Base-by-base conservation (phyloP, 2,888 invertebrate species). In the Hypolimnas misippus region DNA sequence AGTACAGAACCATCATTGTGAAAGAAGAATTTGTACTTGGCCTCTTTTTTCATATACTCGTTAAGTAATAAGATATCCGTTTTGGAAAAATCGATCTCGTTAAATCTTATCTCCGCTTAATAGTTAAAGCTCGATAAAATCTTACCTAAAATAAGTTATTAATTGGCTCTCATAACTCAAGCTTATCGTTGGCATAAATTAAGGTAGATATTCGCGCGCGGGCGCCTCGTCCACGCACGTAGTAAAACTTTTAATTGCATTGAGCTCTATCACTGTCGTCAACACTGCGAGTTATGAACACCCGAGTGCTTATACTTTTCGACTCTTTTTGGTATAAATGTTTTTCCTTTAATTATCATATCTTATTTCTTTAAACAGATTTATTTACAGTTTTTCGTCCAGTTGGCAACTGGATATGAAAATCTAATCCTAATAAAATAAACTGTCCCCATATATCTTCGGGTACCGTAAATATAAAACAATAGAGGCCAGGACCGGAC, bases 211-310 rank as follows among this genome's bases (percentile, higher is more conserved):
- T 73, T 74, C 71, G 73, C 82, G 76, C 77, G 73, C 73, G 73
- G 81, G 84, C 82, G 85, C 82, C 83, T 81, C 87, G 86, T 84
- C 88, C 91, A 91, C 91, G 91, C 91, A 92, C 90, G 89, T 83
- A 87, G 89, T 83, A 81, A 86, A 92, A 92, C 90, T 92, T 92
- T 92, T 92, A 92, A 92, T 92, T 92, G 92, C 91, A 88, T 89
- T 84, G 79, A 85, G 86, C 84, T 87, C 87, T 86, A 89, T 90
- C 89, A 88, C 83, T 84, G 88, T 84, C 87, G 87, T 84, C 89
- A 85, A 84, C 88, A 77, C 73, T 71, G 77, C 73, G 82, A 84
- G 86, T 84, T 87, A 80, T 82, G 83, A 88, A 84, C 84, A 82
- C 81, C 82, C 76, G 74, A 72, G 25, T 57, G 53, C 56, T 57